Evolutionary conservation across 2,797 vertebrate species (phyloP).

Genomic region (Mormyrus proboscirostris): DNA sequence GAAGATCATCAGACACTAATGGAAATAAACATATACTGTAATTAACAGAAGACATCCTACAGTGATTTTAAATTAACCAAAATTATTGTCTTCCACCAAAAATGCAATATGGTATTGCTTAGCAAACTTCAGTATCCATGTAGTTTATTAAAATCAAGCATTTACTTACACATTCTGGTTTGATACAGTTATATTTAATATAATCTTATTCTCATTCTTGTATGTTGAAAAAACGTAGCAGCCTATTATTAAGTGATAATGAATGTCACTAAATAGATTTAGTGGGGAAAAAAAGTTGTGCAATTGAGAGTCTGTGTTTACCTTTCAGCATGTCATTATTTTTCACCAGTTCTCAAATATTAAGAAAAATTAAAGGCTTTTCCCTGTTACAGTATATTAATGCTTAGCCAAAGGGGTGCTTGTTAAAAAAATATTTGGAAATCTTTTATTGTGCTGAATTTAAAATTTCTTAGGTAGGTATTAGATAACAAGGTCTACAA

Average conservation of each 20-base stretch:
- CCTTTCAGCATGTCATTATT: background rate
- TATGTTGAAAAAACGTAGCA: background rate
- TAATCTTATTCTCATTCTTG: background rate
- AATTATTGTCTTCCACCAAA: background rate
- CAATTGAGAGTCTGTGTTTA: background rate
- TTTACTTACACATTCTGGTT: background rate
- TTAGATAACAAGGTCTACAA: background rate
- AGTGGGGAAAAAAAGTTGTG: background rate
- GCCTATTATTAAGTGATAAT: background rate
- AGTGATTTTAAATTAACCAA: background rate
- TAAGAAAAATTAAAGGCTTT: background rate
- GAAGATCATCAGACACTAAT: background rate
- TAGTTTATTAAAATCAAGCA: constrained; percentile 7
- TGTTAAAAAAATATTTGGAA: constrained; percentile 22
- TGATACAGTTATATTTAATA: background rate
- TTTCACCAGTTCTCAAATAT: background rate
- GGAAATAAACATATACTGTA: constrained; percentile 2
- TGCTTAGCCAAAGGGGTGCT: constrained; percentile 17
- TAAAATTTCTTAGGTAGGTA: constrained; percentile 18
- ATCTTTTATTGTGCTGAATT: constrained; percentile 20
- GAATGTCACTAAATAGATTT: background rate
- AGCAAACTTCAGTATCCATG: background rate
- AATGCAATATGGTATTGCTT: background rate
- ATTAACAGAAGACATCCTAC: background rate
- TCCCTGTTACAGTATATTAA: background rate